A percentile compares a stretch with the other conserved stretches of the same genome.
Conservation (phyloP, 2,888 invertebrate species). For the Gymnosoma rotundatum region DNA sequence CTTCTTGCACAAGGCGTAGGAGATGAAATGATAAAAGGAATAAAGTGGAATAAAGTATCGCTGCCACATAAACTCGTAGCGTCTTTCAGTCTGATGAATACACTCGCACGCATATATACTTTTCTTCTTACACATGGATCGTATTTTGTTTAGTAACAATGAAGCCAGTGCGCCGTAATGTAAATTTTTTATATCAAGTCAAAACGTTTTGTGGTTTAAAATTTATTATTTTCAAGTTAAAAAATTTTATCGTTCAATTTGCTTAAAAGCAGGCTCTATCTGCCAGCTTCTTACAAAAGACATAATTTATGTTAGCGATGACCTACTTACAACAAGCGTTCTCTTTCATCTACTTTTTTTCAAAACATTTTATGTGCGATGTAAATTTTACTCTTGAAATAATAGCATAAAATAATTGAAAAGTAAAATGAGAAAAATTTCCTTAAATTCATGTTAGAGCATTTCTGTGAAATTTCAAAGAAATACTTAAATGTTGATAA, state of each 20-base stretch:
- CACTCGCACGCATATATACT: too few relatives aligned
- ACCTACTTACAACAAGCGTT: neutral
- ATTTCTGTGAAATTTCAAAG: too few relatives aligned
- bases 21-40: slow-evolving; percentile 25
- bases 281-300: neutral
- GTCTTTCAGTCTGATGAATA: slow-evolving; percentile 25
- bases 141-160: neutral
- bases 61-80: slow-evolving; percentile 3
- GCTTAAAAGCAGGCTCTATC: neutral
- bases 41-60: slow-evolving; percentile 8
- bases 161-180: neutral
- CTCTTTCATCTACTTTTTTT: too few relatives aligned
- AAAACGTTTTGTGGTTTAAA: too few relatives aligned
- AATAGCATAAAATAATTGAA: too few relatives aligned
- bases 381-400: too few relatives aligned
- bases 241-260: neutral
- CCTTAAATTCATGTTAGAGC: too few relatives aligned
- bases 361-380: too few relatives aligned
- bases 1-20: slow-evolving; percentile 40
- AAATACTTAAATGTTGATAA: too few relatives aligned
- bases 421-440: too few relatives aligned
- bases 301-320: neutral
- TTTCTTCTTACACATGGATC: neutral
- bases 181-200: neutral
- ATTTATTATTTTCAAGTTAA: too few relatives aligned